Percentiles rank a stretch among this genome's conserved stretches.
Evolutionary conservation across 2,888 invertebrate genomes (phyloP).

Genomic region (Diadromus collaris): DNA sequence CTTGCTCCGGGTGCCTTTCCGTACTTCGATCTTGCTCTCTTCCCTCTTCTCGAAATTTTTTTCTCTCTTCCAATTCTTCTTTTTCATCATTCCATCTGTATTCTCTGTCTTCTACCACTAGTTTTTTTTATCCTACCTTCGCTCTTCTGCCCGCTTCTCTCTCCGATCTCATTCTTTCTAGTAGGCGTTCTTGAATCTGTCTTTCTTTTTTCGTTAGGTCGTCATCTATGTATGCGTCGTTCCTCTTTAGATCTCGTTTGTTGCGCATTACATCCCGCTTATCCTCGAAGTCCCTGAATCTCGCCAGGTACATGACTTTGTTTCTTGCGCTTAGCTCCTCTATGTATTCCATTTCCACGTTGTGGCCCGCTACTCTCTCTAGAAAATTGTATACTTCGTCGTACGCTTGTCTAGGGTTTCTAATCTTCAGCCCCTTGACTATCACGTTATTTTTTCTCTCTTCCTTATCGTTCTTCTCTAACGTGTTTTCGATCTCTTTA

Average conservation of each 20-base stretch:
- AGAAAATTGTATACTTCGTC: background rate
- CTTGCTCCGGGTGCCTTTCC: background rate
- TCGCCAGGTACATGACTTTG: background rate
- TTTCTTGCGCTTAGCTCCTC: background rate
- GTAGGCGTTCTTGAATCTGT: constrained; percentile 24
- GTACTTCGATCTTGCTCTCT: background rate
- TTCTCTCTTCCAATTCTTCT: background rate
- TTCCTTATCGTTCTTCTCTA: constrained; percentile 6
- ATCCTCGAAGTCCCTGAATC: background rate
- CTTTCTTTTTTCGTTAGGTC: constrained; percentile 42
- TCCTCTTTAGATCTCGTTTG: constrained; percentile 13
- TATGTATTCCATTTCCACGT: background rate
- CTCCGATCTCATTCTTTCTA: background rate
- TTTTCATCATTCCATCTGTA: constrained; percentile 34
- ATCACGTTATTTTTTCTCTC: background rate
- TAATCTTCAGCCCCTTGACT: constrained; percentile 1
- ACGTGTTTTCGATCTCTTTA: background rate
- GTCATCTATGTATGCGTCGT: constrained; percentile 3
- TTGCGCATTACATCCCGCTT: constrained; percentile 1
- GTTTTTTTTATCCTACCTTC: constrained; percentile 9
- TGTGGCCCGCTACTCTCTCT: background rate
- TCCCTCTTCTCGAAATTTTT: constrained; percentile 5
- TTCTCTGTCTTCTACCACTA: constrained; percentile 4
- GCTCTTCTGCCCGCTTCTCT: background rate
- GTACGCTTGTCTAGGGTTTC: background rate